Conservation (phyloP, 2,888 invertebrate genomes). For the Lingula anatina region DNA sequence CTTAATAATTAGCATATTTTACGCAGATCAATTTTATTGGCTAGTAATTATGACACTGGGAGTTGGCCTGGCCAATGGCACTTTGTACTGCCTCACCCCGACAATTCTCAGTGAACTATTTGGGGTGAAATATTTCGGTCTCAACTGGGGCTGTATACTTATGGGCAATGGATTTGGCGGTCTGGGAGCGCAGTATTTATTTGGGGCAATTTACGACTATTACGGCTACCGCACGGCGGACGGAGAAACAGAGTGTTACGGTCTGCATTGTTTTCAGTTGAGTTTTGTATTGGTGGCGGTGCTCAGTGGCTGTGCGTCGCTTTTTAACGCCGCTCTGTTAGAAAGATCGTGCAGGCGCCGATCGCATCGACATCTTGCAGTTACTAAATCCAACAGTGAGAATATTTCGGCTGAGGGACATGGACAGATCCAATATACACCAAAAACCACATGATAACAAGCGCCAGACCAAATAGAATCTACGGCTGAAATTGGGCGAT, state of each 20-base stretch:
- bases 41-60: slow-evolving; percentile 20
- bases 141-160: slow-evolving; percentile 35
- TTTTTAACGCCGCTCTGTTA: slow-evolving; percentile 23
- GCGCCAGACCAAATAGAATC: too few species aligned
- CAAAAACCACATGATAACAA: too few species aligned
- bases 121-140: slow-evolving; percentile 30
- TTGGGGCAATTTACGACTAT: slow-evolving; percentile 30
- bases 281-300: slow-evolving; percentile 27
- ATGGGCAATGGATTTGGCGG: slow-evolving; percentile 29
- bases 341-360: too few species aligned
- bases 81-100: slow-evolving; percentile 32
- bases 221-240: too few species aligned
- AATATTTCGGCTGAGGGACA: too few species aligned
- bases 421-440: too few species aligned
- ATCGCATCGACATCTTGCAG: too few species aligned
- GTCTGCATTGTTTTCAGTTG: slow-evolving; percentile 29
- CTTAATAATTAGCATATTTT: slow-evolving; percentile 23
- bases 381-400: too few species aligned
- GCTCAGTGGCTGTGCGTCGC: slow-evolving; percentile 22
- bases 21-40: slow-evolving; percentile 18
- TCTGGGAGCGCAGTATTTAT: slow-evolving; percentile 21
- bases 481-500: too few species aligned
- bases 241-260: slow-evolving; percentile 24
- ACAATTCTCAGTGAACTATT: slow-evolving; percentile 35
- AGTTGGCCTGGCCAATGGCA: slow-evolving; percentile 30